Evolutionary conservation across 2,888 invertebrate genomes (phyloP), one percentile per base, ranked within the genome.

Genomic region (Sicus ferrugineus): DNA sequence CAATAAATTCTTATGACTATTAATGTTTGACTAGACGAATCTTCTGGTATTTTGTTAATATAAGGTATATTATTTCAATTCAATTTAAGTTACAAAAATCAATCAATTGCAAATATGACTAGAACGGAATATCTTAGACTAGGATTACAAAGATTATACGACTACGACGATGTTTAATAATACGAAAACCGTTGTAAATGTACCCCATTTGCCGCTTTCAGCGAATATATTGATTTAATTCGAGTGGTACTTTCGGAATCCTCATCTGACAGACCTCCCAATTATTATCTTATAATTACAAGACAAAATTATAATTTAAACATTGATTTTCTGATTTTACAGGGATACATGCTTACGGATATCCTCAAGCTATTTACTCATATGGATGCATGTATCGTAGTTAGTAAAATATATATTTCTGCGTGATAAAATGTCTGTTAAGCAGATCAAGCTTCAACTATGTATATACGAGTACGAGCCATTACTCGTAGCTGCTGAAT

Each of bases 11-110:
- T 59, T 67, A 67, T 38, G 48, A 14, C 46, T 50, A 62, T 68
- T 31, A 58, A 54, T 68, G 68, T 62, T 62, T 50, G 62, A 62
- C 61, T 68, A 54, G 38, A 62, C 52, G 50, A 52, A 61, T 68
- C 62, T 30, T 48, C 42, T n/a, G 42, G 23, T 26, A 23, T 28
- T 46, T 67, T 48, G 23, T 30, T 59, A 11, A n/a, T 58, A 42
- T 31, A 14, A 59, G 46, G 58, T 42, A 67, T 58, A 38, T 21
- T 23, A 5, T 26, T 48, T 66, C 31, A 31, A 26, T 19, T 11
- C 19, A 9, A 42, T 21, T 31, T 23, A 16, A 59, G 59, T 31
- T 59, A 67, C 30, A 67, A 58, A 58, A 69, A 65, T 19, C 34
- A 54, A 66, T 16, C 3, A 46, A 46, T 11, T 23, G 28, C 26